Conservation (phyloP, 2,797 vertebrate species). For the Hylomyscus alleni region DNA sequence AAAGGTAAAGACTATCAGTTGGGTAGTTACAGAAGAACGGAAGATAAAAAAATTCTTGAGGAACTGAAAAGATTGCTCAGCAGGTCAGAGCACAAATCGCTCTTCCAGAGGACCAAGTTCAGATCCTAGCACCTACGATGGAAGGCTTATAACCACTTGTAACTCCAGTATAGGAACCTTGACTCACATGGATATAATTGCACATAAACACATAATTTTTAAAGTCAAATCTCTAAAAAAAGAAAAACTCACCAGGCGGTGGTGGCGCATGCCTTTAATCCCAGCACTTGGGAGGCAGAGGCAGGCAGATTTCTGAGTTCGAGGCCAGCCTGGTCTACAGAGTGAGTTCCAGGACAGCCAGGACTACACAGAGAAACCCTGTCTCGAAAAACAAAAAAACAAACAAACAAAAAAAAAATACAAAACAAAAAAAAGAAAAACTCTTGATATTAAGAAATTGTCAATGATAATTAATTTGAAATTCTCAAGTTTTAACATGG, state of each 20-base stretch:
- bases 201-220: background rate
- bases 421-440: too few relatives aligned
- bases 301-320: too few relatives aligned
- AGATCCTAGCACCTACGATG: background rate
- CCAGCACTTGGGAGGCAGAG: too few relatives aligned
- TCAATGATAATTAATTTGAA: background rate
- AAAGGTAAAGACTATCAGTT: background rate
- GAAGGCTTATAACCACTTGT: background rate
- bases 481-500: slow-evolving; percentile 22
- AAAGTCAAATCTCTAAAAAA: background rate
- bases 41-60: slow-evolving; percentile 13
- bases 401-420: background rate
- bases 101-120: background rate
- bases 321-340: too few relatives aligned
- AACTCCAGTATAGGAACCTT: background rate
- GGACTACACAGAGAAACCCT: too few relatives aligned
- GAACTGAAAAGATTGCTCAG: background rate
- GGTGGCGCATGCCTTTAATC: too few relatives aligned
- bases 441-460: background rate
- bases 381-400: background rate
- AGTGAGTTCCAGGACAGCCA: too few relatives aligned
- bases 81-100: background rate
- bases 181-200: background rate
- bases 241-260: background rate
- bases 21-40: background rate